Evolutionary conservation across 2,113 vertebrate species (phyloP), one percentile per base, ranked within the genome.

Genomic region (Calidris pygmaea): DNA sequence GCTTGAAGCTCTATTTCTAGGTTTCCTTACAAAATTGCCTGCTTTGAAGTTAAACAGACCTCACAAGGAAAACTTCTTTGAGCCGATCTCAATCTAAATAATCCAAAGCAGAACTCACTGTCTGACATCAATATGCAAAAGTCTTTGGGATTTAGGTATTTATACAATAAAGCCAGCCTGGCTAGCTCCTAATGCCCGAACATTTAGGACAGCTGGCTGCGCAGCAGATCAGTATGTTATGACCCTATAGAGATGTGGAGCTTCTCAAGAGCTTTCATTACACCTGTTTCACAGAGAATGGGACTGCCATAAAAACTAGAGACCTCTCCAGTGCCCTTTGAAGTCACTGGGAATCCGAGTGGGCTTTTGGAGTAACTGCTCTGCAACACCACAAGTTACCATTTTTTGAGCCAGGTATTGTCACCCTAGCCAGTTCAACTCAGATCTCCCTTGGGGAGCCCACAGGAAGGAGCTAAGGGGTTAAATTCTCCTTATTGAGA

Each of bases 1-100:
- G 93, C 68, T 79, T 7, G 48, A 76, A 92, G 65, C 87, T 85
- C 68, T 93, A 3, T 93, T 93, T 97, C 93, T 95, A 92, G 39
- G 35, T 56, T 95, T 90, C 75, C 52, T 83, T 76, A 87, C 52
- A 62, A 74, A 79, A 81, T 75, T 86, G 47, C 93, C 96, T 95
- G 79, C 90, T 95, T 95, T 78, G n/a, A 93, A 92, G 70, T 60
- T 76, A 79, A 82, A 97, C 35, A 87, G 60, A 55, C 24, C 53
- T 95, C 75, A 89, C 67, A 71, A 85, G 47, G 37, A 85, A 95
- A 95, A 85, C n/a, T 63, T 73, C 50, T 55, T 41, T 84, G n/a
- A 89, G 89, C 53, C 4, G 34, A 72, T 94, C 79, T 67, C 62
- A 74, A 82, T 50, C 53, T 86, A 89, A 97, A 52, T 29, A 88